Base-by-base conservation (phyloP, 2,888 invertebrate species). In the Ethmia dodecea region DNA sequence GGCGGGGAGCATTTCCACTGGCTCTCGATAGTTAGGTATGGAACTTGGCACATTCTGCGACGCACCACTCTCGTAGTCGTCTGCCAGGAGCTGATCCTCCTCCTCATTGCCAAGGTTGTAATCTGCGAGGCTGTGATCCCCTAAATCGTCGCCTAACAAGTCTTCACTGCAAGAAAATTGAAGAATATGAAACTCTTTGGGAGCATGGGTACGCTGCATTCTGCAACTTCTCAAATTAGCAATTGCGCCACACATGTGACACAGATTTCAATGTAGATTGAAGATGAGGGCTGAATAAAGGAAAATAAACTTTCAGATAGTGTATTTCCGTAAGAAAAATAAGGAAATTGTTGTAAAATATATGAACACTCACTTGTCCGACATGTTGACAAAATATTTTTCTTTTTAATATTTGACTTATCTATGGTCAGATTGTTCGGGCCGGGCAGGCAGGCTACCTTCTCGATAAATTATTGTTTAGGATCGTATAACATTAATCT, bases 161-260 rank as follows among this genome's bases (percentile, higher is more conserved):
- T 87, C 87, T 56, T 87, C 86, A 69, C 87, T 87, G 74, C 6
- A 70, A 74, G 8, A 14, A 35, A 38, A 24, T 6, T 13, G 9
- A 13, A 13, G n/a, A 18, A 16, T 5, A 14, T 3, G 14, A 1
- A n/a, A 14, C 15, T 28, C n/a, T 28, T 9, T 5, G 10, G 6
- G 18, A 29, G 12, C 13, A 36, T 15, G 24, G 16, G 10, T 51
- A 10, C 58, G 81, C 83, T 72, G 69, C 84, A 84, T 77, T 80
- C 64, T 86, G 83, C 75, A 84, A 84, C 84, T 84, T 86, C 67
- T 80, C 81, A 73, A 62, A n/a, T n/a, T n/a, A n/a, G n/a, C n/a
- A n/a, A n/a, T n/a, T n/a, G n/a, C n/a, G n/a, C n/a, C n/a, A n/a
- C n/a, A n/a, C n/a, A n/a, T n/a, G n/a, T n/a, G n/a, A n/a, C n/a